These are phyloP conservation scores for Scaptodrosophila lebanonensis DNA, from an alignment of 1,140 invertebrate genomes.

Conservation along the genomic window DNA sequence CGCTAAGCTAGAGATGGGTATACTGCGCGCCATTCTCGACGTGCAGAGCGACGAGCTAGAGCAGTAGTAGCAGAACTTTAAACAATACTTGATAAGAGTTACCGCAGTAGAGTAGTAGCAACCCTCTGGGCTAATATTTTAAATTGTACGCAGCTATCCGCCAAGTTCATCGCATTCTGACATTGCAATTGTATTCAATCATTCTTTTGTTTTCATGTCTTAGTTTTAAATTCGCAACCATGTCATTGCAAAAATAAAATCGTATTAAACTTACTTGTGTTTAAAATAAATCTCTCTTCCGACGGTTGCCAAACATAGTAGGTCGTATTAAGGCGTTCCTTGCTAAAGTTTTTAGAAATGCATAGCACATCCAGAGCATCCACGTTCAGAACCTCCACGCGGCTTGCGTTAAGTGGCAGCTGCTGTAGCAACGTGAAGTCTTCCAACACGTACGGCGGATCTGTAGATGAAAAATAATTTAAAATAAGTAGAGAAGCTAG, in stretches of 20 bases:
- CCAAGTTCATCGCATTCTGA: too few relatives aligned
- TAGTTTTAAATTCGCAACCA: constrained; percentile 36
- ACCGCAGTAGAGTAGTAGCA: constrained; percentile 10
- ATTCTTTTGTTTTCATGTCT: constrained; percentile 3
- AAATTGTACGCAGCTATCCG: too few relatives aligned
- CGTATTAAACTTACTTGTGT: constrained; percentile 53
- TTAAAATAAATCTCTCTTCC: constrained; percentile 18
- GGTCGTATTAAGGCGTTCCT: not conserved
- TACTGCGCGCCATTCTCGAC: constrained; percentile 66
- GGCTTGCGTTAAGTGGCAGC: constrained; percentile 24
- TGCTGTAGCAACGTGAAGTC: constrained; percentile 40
- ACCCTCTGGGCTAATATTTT: too few relatives aligned
- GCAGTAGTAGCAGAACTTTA: constrained; percentile 25
- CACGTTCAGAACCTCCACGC: not conserved
- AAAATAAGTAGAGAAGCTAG: too few relatives aligned
- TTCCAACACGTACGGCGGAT: constrained; percentile 33
- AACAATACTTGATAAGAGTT: constrained; percentile 20
- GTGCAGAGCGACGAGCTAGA: constrained; percentile 69
- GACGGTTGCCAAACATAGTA: constrained; percentile 29
- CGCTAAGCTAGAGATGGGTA: constrained; percentile 67
- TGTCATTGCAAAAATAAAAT: constrained; percentile 27
- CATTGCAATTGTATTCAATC: not conserved
- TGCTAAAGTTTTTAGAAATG: constrained; percentile 5
- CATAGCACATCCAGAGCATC: constrained; percentile 19
- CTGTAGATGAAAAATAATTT: constrained; percentile 5